Percentiles rank a stretch among this genome's conserved stretches.
Conservation (phyloP, 2,888 invertebrate species). For the Gandaritis pyraliata region DNA sequence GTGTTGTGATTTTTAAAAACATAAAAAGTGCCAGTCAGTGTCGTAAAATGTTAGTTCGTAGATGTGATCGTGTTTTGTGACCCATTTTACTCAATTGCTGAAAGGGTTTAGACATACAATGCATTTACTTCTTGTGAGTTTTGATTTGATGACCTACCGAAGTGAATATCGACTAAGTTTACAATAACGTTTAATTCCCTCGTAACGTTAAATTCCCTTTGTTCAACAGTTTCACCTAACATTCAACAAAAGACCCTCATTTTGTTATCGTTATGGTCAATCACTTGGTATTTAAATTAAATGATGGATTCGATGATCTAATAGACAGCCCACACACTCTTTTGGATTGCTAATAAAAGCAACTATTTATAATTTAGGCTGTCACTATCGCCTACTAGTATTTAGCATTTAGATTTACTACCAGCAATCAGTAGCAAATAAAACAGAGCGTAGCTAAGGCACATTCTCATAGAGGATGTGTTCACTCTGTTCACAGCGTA, state of each 20-base stretch:
- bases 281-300: constrained; percentile 46
- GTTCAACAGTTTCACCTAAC: constrained; percentile 13
- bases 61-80: constrained; percentile 5
- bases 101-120: constrained; percentile 15
- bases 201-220: constrained; percentile 1
- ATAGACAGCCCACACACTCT: constrained; percentile 63
- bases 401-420: constrained; percentile 3
- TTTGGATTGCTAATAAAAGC: constrained; percentile 37
- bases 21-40: constrained; percentile 5
- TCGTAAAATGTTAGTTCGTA: neutral
- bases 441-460: too few species aligned
- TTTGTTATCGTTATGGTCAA: constrained; percentile 38
- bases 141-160: constrained; percentile 21
- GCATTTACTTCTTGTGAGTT: constrained; percentile 6
- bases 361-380: constrained; percentile 13
- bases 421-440: neutral
- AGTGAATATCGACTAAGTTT: constrained; percentile 3
- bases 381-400: constrained; percentile 8
- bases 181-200: constrained; percentile 11
- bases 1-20: constrained; percentile 2
- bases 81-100: constrained; percentile 21
- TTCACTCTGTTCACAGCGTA: too few species aligned
- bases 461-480: too few species aligned
- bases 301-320: constrained; percentile 60
- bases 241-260: constrained; percentile 11